Evolutionary conservation across 2,888 invertebrate genomes (phyloP), one percentile per base, ranked within the genome.

Genomic region (Chrysodeixis includens): DNA sequence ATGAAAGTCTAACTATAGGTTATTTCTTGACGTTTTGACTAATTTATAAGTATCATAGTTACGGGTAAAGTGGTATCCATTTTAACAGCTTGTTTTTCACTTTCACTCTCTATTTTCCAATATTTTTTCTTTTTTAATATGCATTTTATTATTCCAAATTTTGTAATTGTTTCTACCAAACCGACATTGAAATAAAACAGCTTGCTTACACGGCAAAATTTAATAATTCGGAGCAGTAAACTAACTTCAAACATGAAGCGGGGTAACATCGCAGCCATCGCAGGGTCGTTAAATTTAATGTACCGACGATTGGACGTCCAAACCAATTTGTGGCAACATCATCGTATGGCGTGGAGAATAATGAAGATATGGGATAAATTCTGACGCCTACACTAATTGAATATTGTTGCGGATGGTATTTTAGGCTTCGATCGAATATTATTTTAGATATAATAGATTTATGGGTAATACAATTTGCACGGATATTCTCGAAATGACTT

Each of bases 201-300:
- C n/a, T n/a, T n/a, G n/a, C n/a, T n/a, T n/a, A n/a, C n/a, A n/a
- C n/a, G n/a, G n/a, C n/a, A n/a, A n/a, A n/a, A n/a, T n/a, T n/a
- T n/a, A n/a, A n/a, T n/a, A n/a, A n/a, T n/a, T n/a, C n/a, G n/a
- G n/a, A n/a, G n/a, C n/a, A n/a, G 6, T n/a, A 40, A n/a, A 7
- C 40, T 40, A 6, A 6, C 14, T 5, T 40, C 35, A 12, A 10
- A 6, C 69, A 72, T 79, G 79, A 71, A 76, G 79, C 69, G 69
- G 71, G n/a, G n/a, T n/a, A n/a, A n/a, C n/a, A n/a, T n/a, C n/a
- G 63, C 26, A 54, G 22, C 61, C 62, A 63, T 55, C 67, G 59
- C 30, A 40, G 44, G 44, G 56, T 64, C 74, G 66, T 81, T 74
- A 81, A 76, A 76, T 76, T 74, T 81, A 64, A 81, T 60, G 64